Conservation (phyloP, 2,797 vertebrate species). For the Siniperca scherzeri region DNA sequence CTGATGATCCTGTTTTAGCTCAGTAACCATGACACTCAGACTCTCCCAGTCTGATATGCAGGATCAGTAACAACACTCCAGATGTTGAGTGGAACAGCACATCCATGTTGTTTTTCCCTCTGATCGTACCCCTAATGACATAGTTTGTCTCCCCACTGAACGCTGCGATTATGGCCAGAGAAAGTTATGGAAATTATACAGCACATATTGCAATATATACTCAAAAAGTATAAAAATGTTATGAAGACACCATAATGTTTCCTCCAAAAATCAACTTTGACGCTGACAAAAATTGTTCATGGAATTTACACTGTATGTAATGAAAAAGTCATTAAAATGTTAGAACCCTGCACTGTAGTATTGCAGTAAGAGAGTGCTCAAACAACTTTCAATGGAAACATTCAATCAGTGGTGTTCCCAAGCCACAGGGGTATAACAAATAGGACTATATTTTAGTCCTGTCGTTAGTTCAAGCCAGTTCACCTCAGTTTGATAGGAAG, state of each 20-base stretch:
- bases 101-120: conserved; percentile 33
- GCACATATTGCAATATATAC: not conserved
- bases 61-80: conserved; percentile 55
- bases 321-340: conserved; percentile 18
- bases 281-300: not conserved
- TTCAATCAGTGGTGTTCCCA: conserved; percentile 34
- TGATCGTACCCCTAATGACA: conserved; percentile 2
- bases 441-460: conserved; percentile 36
- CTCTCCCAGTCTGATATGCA: conserved; percentile 46
- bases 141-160: conserved; percentile 14
- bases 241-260: not conserved
- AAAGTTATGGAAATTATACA: not conserved
- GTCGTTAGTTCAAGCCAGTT: conserved; percentile 48
- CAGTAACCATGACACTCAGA: conserved; percentile 80
- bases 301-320: conserved; percentile 6
- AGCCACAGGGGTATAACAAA: conserved; percentile 21
- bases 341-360: not conserved
- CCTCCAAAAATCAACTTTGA: not conserved
- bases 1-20: conserved; percentile 76
- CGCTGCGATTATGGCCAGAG: not conserved
- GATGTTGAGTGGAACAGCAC: conserved; percentile 55
- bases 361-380: conserved; percentile 2
- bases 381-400: conserved; percentile 23
- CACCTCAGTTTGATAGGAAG: conserved; percentile 44
- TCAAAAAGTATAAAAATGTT: conserved; percentile 2